phyloP scores from a whole-genome alignment of 1,140 invertebrate genomes.

The Wiebesia pumilae region DNA sequence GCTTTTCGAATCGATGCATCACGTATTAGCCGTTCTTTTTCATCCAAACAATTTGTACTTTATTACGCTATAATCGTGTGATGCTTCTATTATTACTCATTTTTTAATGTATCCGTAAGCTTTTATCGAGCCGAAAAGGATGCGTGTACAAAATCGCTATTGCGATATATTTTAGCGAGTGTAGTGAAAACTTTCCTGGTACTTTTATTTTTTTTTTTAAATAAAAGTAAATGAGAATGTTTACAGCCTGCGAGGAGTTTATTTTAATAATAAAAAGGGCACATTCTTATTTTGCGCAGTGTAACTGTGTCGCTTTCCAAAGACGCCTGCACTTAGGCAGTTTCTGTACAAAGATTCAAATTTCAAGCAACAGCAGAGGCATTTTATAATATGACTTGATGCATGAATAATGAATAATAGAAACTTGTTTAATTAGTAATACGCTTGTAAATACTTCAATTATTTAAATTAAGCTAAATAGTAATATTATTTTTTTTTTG shows the following conservation, averaged over 20 bases:
- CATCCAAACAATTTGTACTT: background rate
- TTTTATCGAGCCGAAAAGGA: background rate
- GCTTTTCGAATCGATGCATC: background rate
- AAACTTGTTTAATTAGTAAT: background rate
- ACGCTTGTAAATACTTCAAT: background rate
- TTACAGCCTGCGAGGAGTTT: background rate
- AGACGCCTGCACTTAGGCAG: slow-evolving; percentile 8
- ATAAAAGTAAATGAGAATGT: background rate
- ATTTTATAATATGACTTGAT: background rate
- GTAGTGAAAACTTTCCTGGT: background rate
- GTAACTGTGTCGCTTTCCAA: background rate
- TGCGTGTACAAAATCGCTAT: background rate
- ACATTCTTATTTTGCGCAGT: background rate
- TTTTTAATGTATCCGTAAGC: background rate
- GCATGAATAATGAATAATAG: background rate
- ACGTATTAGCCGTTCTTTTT: background rate
- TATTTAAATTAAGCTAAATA: background rate
- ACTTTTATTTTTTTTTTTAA: background rate
- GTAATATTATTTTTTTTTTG: background rate
- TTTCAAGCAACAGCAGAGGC: too few relatives aligned
- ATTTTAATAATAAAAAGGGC: background rate
- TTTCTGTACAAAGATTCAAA: background rate
- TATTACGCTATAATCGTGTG: background rate
- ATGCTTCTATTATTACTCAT: background rate
- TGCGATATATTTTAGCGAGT: background rate